Evolutionary conservation across 2,888 invertebrate genomes (phyloP), one percentile per base, ranked within the genome.

Genomic region (Drosophila barbarae): DNA sequence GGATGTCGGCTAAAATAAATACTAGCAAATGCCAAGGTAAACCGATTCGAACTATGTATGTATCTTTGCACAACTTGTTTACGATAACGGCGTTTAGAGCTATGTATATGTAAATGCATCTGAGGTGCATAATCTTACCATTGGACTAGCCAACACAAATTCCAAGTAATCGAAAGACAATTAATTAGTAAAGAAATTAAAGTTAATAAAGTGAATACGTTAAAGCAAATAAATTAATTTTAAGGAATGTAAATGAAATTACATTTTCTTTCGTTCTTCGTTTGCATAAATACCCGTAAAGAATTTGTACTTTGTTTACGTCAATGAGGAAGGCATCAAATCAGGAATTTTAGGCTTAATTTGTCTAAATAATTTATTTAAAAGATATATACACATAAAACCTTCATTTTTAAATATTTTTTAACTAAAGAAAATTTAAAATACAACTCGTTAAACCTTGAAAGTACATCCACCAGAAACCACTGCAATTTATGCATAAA

Each of bases 1-100:
- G n/a, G 23, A 2, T 26, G 42, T 26, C 42, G 50, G 46, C 34
- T 4, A n/a, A 50, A 57, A 58, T 50, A 58, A 69, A 51, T 69
- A 51, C 26, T 30, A 39, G n/a, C 47, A 63, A 65, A 28, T 28
- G 65, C 65, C 38, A 32, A 32, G 44, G 65, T 54, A 54, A 41
- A 7, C 28, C 34, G 9, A 35, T 36, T 38, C 10, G 53, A 41
- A 5, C 21, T 49, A 21, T 12, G 9, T 53, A 47, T 15, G 21
- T n/a, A 13, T 21, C 15, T 30, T 30, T 51, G 10, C 28, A 15
- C 12, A 12, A 9, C 28, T 38, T n/a, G 32, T 65, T 55, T 50
- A 36, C 49, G 36, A 49, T 32, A 67, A 53, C 57, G 23, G n/a
- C 15, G 18, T 21, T 36, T 38, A 15, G 13, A n/a, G 26, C 36